These are phyloP conservation scores for Caenorhabditis sulstoni DNA, from an alignment of 2,888 invertebrate species.

Conservation along the genomic window DNA sequence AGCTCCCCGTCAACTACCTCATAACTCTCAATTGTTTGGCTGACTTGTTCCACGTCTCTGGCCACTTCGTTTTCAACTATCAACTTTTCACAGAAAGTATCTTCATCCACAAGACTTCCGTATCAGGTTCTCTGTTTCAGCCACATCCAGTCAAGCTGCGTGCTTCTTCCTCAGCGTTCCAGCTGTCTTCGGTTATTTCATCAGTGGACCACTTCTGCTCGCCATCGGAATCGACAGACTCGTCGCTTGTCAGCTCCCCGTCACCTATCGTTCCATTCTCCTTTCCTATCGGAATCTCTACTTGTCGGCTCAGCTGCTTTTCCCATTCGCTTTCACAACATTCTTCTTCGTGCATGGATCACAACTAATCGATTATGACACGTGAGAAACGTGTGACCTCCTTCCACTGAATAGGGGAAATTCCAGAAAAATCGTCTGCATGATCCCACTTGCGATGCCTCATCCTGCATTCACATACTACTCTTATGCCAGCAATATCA, in stretches of 20 bases:
- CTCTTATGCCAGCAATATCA: conserved; percentile 45
- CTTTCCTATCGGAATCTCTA: conserved; percentile 6
- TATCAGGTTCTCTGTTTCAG: background rate
- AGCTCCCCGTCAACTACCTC: conserved; percentile 38
- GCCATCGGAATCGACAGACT: conserved; percentile 46
- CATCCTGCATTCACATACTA: conserved; percentile 22
- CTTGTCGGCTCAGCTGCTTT: conserved; percentile 19
- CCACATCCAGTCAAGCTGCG: conserved; percentile 25
- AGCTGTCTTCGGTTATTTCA: conserved; percentile 30
- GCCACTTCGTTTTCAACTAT: conserved; percentile 51
- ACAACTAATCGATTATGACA: conserved; percentile 14
- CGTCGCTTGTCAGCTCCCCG: conserved; percentile 34
- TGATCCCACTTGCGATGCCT: conserved; percentile 31
- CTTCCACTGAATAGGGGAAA: no score
- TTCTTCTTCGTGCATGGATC: conserved; percentile 16
- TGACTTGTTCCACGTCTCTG: conserved; percentile 40
- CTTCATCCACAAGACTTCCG: background rate
- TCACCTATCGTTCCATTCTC: conserved; percentile 27
- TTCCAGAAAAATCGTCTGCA: conserved; percentile 29
- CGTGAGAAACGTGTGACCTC: no score
- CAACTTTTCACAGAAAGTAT: conserved; percentile 38
- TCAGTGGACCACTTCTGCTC: conserved; percentile 44
- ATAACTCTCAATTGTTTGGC: conserved; percentile 50
- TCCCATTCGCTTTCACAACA: conserved; percentile 31
- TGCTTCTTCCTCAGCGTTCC: conserved; percentile 32